A percentile compares a stretch with the other conserved stretches of the same genome.
These are phyloP conservation scores for Drosophila longiperda DNA, from an alignment of 2,888 invertebrate species.

Conservation along the genomic window DNA sequence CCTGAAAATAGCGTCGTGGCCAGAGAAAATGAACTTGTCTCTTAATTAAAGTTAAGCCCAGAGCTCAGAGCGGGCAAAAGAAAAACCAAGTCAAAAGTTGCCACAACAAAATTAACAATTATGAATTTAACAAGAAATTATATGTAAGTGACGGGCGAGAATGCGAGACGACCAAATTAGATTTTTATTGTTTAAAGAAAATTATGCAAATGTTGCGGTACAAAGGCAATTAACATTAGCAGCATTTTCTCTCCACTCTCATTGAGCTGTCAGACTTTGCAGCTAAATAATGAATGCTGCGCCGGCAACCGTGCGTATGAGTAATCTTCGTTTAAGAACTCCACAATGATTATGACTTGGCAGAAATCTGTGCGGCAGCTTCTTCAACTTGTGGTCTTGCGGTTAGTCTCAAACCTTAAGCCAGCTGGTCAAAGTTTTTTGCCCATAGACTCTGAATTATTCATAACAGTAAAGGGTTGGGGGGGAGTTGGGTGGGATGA, in stretches of 20 bases:
- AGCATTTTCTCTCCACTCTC: slow-evolving; percentile 33
- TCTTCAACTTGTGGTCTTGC: slow-evolving; percentile 59
- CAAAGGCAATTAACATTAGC: slow-evolving; percentile 73
- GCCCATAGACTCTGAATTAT: slow-evolving; percentile 65
- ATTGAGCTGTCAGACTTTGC: slow-evolving; percentile 54
- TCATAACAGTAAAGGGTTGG: slow-evolving; percentile 52
- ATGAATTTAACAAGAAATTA: slow-evolving; percentile 84
- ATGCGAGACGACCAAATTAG: slow-evolving; percentile 71
- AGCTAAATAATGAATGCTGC: slow-evolving; percentile 63
- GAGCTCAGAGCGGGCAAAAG: slow-evolving; percentile 30
- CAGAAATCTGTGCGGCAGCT: slow-evolving; percentile 36
- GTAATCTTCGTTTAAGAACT: slow-evolving; percentile 78
- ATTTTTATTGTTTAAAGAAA: slow-evolving; percentile 83
- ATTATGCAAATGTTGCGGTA: slow-evolving; percentile 81
- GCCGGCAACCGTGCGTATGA: slow-evolving; percentile 78
- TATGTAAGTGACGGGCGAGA: slow-evolving; percentile 42
- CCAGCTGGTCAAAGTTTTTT: slow-evolving; percentile 70
- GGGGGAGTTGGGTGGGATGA: not conserved
- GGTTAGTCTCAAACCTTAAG: slow-evolving; percentile 46
- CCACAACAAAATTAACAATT: slow-evolving; percentile 77
- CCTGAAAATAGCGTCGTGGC: slow-evolving; percentile 14
- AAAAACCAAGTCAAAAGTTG: slow-evolving; percentile 53
- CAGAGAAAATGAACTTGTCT: slow-evolving; percentile 65
- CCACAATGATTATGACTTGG: slow-evolving; percentile 44
- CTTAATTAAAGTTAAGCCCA: slow-evolving; percentile 84